Evolutionary conservation across 2,888 invertebrate species (phyloP).

Genomic region (Alloplasta piceator): DNA sequence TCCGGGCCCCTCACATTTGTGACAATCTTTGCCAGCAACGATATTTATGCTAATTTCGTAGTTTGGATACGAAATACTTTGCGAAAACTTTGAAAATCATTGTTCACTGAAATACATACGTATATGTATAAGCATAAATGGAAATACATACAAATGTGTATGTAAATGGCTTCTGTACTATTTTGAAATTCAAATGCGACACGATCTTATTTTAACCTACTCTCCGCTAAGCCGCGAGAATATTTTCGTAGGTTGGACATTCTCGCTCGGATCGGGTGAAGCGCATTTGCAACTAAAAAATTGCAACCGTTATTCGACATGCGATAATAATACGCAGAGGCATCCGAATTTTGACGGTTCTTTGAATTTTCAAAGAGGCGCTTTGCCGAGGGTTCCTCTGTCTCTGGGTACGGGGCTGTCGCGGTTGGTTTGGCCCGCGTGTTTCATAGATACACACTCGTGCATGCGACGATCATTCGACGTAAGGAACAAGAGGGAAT

Average conservation of each 20-base stretch:
- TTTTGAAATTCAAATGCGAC: no score
- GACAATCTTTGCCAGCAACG: neutral
- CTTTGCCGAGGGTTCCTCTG: constrained; percentile 24
- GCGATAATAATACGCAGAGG: neutral
- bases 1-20: constrained; percentile 1
- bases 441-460: constrained; percentile 37
- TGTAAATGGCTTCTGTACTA: no score
- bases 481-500: constrained; percentile 46
- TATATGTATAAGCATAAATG: no score
- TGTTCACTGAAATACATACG: no score
- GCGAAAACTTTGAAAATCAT: constrained; percentile 24
- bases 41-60: constrained; percentile 17
- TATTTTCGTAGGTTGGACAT: no score
- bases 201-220: no score
- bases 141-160: no score
- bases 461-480: constrained; percentile 54
- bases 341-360: neutral
- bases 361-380: constrained; percentile 7
- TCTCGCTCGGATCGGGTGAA: no score
- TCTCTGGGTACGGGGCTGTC: constrained; percentile 32
- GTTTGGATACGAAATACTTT: constrained; percentile 8
- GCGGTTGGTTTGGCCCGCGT: constrained; percentile 57
- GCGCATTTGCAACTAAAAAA: no score
- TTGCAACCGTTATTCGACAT: no score
- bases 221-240: no score